Percentiles rank a stretch among this genome's conserved stretches.
Conservation (phyloP, 2,113 vertebrate genomes). For the Poeciliopsis occidentalis region DNA sequence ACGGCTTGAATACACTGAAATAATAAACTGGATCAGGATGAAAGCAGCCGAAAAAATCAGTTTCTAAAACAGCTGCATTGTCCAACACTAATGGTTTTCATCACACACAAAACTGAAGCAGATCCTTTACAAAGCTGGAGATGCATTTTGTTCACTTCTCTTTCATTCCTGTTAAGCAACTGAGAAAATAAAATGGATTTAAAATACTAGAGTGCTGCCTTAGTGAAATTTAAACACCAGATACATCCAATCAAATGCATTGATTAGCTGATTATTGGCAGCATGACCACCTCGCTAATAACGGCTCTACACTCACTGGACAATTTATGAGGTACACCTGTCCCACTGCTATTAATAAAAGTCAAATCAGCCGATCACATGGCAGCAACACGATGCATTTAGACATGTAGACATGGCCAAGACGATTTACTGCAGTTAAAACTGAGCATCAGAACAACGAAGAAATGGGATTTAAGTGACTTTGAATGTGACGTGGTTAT, state of each 20-base stretch:
- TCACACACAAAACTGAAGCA: not conserved
- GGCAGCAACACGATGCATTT: too few relatives aligned
- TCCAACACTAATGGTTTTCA: slow-evolving; percentile 17
- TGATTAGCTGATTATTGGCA: not conserved
- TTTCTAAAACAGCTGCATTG: slow-evolving; percentile 46
- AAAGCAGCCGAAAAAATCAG: slow-evolving; percentile 69
- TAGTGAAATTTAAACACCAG: not conserved
- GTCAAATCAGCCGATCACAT: too few relatives aligned
- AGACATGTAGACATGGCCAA: too few relatives aligned
- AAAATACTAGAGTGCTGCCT: not conserved
- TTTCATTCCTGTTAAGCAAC: not conserved
- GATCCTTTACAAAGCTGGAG: not conserved
- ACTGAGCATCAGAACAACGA: too few relatives aligned
- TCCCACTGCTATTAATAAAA: too few relatives aligned
- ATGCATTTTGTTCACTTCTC: not conserved
- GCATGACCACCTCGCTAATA: too few relatives aligned
- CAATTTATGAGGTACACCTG: too few relatives aligned
- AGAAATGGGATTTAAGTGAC: too few relatives aligned
- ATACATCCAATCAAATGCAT: not conserved
- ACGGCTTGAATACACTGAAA: slow-evolving; percentile 58
- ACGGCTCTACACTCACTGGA: too few relatives aligned
- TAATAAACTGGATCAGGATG: slow-evolving; percentile 62
- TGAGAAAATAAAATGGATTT: not conserved
- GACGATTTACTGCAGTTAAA: too few relatives aligned
- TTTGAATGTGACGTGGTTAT: too few relatives aligned